Evolutionary conservation across 2,113 vertebrate species (phyloP).

Genomic region (Tinamus guttatus): DNA sequence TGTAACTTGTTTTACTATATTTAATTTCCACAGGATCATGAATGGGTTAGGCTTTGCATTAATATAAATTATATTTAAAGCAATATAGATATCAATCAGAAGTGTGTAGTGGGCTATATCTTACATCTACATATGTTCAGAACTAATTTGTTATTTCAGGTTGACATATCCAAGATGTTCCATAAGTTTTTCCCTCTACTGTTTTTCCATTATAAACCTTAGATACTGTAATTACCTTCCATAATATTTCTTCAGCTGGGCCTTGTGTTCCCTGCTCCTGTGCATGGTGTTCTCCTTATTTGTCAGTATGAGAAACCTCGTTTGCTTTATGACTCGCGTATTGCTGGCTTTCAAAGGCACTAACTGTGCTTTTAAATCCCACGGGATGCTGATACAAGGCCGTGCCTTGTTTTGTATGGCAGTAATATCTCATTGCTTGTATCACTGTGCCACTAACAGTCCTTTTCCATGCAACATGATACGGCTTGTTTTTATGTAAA

Average conservation of each 20-base stretch:
- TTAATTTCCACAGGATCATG: not conserved
- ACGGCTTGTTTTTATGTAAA: slow-evolving; percentile 39
- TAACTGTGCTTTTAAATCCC: not conserved
- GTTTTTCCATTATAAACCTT: not conserved
- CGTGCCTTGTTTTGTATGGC: not conserved
- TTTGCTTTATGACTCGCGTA: slow-evolving; percentile 30
- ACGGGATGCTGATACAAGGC: not conserved
- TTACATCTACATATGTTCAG: not conserved
- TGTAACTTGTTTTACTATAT: not conserved
- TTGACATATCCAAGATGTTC: not conserved
- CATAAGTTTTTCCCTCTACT: not conserved
- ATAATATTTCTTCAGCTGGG: slow-evolving; percentile 2
- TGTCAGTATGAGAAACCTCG: slow-evolving; percentile 33
- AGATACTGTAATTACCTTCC: not conserved
- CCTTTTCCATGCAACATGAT: not conserved
- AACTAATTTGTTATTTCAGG: not conserved
- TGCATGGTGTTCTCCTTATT: not conserved
- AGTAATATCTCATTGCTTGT: not conserved
- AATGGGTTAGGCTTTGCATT: not conserved
- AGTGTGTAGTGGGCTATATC: accelerated
- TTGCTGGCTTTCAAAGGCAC: slow-evolving; percentile 25
- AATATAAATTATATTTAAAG: not conserved
- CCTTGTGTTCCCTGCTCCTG: not conserved
- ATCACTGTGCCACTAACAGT: not conserved
- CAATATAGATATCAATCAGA: not conserved